phyloP scores from a whole-genome alignment of 2,113 vertebrate species.

The Lampris incognitus region DNA sequence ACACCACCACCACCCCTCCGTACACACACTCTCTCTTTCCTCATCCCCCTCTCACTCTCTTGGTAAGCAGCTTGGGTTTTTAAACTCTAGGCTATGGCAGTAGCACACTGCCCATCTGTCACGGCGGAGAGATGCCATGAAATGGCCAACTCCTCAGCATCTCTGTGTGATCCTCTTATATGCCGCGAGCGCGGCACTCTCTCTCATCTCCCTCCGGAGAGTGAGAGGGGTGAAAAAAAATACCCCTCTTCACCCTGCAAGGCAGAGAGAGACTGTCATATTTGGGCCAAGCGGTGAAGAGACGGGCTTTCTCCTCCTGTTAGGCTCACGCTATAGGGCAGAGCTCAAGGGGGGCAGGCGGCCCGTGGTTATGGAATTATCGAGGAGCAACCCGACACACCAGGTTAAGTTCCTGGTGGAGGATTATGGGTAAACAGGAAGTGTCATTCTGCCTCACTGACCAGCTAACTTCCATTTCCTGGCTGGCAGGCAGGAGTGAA shows the following conservation, averaged over 20 bases:
- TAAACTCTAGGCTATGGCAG: constrained; percentile 71
- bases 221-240: constrained; percentile 11
- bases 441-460: constrained; percentile 22
- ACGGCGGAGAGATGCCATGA: constrained; percentile 67
- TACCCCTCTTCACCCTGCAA: constrained; percentile 56
- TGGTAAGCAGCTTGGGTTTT: constrained; percentile 74
- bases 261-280: constrained; percentile 68
- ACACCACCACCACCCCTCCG: not conserved
- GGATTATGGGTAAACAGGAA: constrained; percentile 63
- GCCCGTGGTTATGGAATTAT: constrained; percentile 50
- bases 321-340: constrained; percentile 58
- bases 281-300: constrained; percentile 58
- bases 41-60: constrained; percentile 53
- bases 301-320: constrained; percentile 66
- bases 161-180: constrained; percentile 72
- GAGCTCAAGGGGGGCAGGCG: constrained; percentile 58
- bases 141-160: constrained; percentile 75
- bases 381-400: constrained; percentile 42
- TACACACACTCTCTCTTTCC: constrained; percentile 4
- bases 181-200: constrained; percentile 69
- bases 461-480: constrained; percentile 44
- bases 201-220: constrained; percentile 56
- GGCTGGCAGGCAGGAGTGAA: constrained; percentile 26
- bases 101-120: constrained; percentile 76
- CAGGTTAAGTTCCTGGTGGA: constrained; percentile 48